phyloP scores from a whole-genome alignment of 2,888 invertebrate species.

The Nesidiocoris tenuis region DNA sequence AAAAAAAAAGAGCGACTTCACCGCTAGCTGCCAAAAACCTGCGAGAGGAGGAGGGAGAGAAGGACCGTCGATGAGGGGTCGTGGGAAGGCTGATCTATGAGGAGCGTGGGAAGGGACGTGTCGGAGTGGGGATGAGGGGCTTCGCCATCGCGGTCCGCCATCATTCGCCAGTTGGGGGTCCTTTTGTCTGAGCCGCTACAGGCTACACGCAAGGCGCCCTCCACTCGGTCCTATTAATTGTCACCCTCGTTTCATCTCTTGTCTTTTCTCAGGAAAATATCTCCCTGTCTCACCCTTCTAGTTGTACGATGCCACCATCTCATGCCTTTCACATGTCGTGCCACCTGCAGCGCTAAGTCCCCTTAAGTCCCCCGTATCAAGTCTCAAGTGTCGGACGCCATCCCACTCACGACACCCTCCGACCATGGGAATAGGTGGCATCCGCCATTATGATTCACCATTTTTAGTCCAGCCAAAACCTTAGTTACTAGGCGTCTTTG shows the following conservation, averaged over 20 bases:
- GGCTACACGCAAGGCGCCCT: conserved; percentile 8
- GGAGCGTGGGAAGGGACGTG: neutral
- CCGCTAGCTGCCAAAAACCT: too few relatives aligned
- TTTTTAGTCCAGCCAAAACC: too few relatives aligned
- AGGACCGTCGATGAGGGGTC: neutral
- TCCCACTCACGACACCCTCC: neutral
- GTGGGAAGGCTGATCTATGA: neutral
- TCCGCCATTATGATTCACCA: too few relatives aligned
- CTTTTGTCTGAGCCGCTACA: conserved; percentile 12
- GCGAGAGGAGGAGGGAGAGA: neutral
- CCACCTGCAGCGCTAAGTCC: neutral
- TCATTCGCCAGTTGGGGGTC: conserved; percentile 14
- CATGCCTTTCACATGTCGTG: neutral
- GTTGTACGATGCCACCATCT: neutral
- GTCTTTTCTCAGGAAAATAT: too few relatives aligned
- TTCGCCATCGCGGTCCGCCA: conserved; percentile 35
- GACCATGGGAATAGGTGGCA: too few relatives aligned
- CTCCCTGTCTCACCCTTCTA: too few relatives aligned
- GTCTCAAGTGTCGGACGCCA: neutral
- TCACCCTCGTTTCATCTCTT: too few relatives aligned
- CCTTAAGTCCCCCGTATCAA: neutral
- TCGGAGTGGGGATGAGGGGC: conserved; percentile 2
- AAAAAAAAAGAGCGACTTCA: too few relatives aligned
- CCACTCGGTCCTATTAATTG: neutral
- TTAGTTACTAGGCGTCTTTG: too few relatives aligned